Evolutionary conservation across 2,113 vertebrate genomes (phyloP), one percentile per base, ranked within the genome.

Genomic region (Fulmarus glacialis): DNA sequence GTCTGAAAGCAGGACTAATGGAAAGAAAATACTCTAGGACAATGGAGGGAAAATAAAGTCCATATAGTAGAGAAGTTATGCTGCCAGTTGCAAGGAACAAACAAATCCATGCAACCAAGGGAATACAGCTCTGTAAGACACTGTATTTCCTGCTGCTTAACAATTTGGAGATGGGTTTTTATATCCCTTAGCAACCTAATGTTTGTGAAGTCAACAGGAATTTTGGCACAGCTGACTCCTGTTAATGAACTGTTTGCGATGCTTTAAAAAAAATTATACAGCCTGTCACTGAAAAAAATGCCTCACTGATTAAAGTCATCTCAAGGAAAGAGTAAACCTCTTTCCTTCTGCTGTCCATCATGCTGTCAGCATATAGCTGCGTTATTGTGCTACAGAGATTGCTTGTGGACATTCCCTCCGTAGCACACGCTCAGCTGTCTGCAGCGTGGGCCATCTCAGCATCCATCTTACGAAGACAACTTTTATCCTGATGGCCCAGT

Each of bases 311-410:
- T 82, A 87, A 96, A 94, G 78, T 40, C 22, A 47, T 63, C 55
- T 80, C 62, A 66, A 91, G 89, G 91, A 87, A 96, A 56, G 45
- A 71, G 71, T 93, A 75, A 97, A 96, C 89, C 87, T 85, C 77
- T 29, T 82, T 71, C 85, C 91, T 93, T 56, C 67, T 78, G 90
- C 90, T 81, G 91, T 64, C 87, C 88, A 20, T 75, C 82, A n/a
- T 1, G 1, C 20, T 72, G 82, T 72, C 53, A 83, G 78, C 50
- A 2, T 3, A 12, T 32, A 12, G 27, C 85, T 27, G 73, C 3
- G 1, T 8, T 36, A 23, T 5, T 79, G 91, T 91, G 86, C 58
- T 15, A 6, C 56, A 23, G 60, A 63, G 38, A 38, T 47, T 16
- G 47, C 86, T 42, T 3, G 34, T 1, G 66, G 80, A 20, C 0